Evolutionary conservation across 2,113 vertebrate species (phyloP), one percentile per base, ranked within the genome.

Genomic region (Lanius collurio): DNA sequence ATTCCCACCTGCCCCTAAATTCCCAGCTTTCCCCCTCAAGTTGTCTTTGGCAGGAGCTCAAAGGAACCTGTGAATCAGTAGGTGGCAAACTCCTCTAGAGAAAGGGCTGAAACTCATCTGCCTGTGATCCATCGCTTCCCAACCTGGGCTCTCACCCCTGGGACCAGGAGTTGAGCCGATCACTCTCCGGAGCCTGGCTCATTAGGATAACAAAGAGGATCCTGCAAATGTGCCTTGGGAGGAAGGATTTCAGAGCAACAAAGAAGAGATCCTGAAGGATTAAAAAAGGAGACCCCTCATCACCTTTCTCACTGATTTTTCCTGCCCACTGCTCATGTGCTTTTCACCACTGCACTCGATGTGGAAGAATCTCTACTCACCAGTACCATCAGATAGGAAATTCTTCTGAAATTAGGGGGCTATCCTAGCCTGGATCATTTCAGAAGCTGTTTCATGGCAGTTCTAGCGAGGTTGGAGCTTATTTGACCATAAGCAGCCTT

Each of bases 21-120:
- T 55, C 47, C 31, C 23, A 47, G 82, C 73, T 64, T 71, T 68
- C 62, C 67, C 91, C 52, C 64, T 89, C 56, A 35, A 13, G 75
- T 80, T 35, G 14, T 83, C 67, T 14, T 21, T 23, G 73, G 77
- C 80, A 67, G 50, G 24, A 83, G 75, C 57, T 24, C 24, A 35
- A 33, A 71, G 83, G 92, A 89, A 76, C 91, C 87, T 69, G 74
- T 15, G 73, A 93, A 95, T 96, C 96, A 94, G 97, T 95, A 95
- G 97, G 97, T 97, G 97, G 97, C 95, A 96, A 97, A 97, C 90
- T 97, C 94, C 93, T 78, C 78, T 91, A 92, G 80, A 89, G 75
- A 78, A 83, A 98, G 95, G 96, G 94, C 39, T 86, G 90, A 68
- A 82, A n/a, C 88, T 64, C 57, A 12, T 57, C 47, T 59, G 90